Conservation (phyloP, 2,888 invertebrate species). For the Pharmacophagus antenor region DNA sequence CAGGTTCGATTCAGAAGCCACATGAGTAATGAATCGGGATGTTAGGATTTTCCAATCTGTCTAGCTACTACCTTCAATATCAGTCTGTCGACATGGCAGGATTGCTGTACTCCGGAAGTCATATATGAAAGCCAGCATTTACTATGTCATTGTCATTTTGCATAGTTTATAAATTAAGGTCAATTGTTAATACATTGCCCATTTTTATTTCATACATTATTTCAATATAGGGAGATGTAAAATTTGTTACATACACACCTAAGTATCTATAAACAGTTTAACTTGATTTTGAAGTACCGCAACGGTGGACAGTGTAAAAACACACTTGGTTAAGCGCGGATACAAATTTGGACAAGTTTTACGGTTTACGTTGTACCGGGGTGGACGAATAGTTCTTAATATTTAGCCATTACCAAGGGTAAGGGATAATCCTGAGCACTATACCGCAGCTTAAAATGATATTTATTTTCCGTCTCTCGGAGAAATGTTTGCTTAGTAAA, state of each 20-base stretch:
- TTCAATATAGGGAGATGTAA: background rate
- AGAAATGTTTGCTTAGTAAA: background rate
- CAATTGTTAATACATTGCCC: too few relatives aligned
- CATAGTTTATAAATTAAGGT: too few relatives aligned
- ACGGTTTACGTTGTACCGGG: conserved; percentile 30
- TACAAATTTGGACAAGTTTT: conserved; percentile 31
- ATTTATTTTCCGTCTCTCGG: background rate
- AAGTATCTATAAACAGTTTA: conserved; percentile 10
- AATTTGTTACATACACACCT: background rate
- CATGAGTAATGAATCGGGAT: too few relatives aligned
- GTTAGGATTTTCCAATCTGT: too few relatives aligned
- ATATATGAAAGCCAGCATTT: too few relatives aligned
- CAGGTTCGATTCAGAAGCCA: too few relatives aligned
- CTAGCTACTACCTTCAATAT: too few relatives aligned
- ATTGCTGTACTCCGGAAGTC: too few relatives aligned
- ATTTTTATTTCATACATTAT: too few relatives aligned
- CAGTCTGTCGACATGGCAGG: too few relatives aligned
- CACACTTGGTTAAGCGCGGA: conserved; percentile 27
- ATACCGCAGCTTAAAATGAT: conserved; percentile 34
- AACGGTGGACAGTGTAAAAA: conserved; percentile 30
- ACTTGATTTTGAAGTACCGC: conserved; percentile 18
- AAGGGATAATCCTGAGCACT: conserved; percentile 43
- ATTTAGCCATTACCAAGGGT: conserved; percentile 36
- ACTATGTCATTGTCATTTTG: too few relatives aligned
- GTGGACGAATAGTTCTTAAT: conserved; percentile 34